Conservation (phyloP, 2,888 invertebrate genomes). For the Cheilosia soror region DNA sequence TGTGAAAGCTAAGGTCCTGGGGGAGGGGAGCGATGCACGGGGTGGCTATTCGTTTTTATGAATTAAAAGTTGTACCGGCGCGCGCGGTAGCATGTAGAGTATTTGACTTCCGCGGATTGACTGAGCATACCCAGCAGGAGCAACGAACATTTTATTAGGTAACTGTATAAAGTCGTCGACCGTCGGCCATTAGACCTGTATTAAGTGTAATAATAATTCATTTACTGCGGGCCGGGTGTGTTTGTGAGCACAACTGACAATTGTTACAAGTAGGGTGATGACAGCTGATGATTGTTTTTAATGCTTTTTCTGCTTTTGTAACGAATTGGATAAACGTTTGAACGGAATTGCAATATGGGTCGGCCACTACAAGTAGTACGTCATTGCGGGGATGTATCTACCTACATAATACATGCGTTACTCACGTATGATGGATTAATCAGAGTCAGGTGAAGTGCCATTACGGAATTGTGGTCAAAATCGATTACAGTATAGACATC, state of each 20-base stretch:
- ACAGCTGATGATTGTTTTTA: constrained; percentile 49
- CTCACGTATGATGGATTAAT: no score
- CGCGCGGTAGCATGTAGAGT: constrained; percentile 49
- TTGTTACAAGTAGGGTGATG: constrained; percentile 54
- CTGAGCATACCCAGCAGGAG: constrained; percentile 66
- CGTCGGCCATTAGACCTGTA: constrained; percentile 29
- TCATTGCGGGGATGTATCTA: no score
- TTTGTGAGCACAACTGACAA: constrained; percentile 5
- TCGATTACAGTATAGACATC: no score
- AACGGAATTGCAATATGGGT: background rate
- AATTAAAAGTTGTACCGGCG: constrained; percentile 18
- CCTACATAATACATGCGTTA: no score
- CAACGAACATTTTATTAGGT: constrained; percentile 64
- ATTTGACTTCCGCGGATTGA: constrained; percentile 66
- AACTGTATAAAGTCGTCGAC: constrained; percentile 33
- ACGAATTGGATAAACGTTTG: constrained; percentile 60
- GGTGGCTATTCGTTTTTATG: background rate
- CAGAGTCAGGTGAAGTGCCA: no score
- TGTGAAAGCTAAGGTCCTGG: constrained; percentile 4
- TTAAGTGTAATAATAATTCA: constrained; percentile 55
- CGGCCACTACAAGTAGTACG: no score
- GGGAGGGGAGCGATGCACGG: background rate
- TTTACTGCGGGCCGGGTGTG: constrained; percentile 28
- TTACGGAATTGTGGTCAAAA: no score
- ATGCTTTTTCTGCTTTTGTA: constrained; percentile 5